These are phyloP conservation scores for Lampropteryx suffumata DNA, from an alignment of 2,888 invertebrate genomes.

Conservation along the genomic window DNA sequence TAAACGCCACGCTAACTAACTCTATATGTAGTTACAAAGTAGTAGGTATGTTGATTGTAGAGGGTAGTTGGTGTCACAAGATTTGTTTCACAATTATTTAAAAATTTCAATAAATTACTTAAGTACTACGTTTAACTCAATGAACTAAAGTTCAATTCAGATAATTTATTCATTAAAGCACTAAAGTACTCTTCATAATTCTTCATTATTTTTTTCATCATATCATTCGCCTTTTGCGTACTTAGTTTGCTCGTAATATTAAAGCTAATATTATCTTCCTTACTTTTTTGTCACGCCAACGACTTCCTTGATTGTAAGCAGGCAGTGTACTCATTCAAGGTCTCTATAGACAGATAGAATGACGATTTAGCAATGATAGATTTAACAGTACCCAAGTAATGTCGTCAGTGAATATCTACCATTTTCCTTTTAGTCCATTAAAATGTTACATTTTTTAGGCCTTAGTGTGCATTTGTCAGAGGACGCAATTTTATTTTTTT, in stretches of 20 bases:
- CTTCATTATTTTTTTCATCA: too few species aligned
- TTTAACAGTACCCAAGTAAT: background rate
- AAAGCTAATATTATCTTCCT: slow-evolving; percentile 5
- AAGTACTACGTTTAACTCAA: slow-evolving; percentile 6
- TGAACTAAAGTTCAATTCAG: background rate
- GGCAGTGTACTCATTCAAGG: slow-evolving; percentile 47
- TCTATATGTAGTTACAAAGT: slow-evolving; percentile 4
- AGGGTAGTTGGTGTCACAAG: slow-evolving; percentile 16
- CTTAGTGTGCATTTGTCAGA: too few species aligned
- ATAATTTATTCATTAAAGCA: too few species aligned
- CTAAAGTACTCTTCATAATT: too few species aligned
- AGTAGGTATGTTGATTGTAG: too few species aligned
- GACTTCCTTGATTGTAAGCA: slow-evolving; percentile 36
- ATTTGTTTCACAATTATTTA: slow-evolving; percentile 13
- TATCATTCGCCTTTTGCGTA: too few species aligned
- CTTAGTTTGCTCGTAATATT: slow-evolving; percentile 12
- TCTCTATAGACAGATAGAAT: slow-evolving; percentile 32
- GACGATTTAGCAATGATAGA: slow-evolving; percentile 14
- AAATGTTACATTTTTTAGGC: too few species aligned
- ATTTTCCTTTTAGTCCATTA: too few species aligned
- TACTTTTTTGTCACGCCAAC: slow-evolving; percentile 20
- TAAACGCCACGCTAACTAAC: too few species aligned
- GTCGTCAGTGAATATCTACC: background rate
- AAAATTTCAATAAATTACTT: too few species aligned
- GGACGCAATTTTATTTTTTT: too few species aligned